Conservation (phyloP, 2,113 vertebrate genomes). For the Promerops cafer region DNA sequence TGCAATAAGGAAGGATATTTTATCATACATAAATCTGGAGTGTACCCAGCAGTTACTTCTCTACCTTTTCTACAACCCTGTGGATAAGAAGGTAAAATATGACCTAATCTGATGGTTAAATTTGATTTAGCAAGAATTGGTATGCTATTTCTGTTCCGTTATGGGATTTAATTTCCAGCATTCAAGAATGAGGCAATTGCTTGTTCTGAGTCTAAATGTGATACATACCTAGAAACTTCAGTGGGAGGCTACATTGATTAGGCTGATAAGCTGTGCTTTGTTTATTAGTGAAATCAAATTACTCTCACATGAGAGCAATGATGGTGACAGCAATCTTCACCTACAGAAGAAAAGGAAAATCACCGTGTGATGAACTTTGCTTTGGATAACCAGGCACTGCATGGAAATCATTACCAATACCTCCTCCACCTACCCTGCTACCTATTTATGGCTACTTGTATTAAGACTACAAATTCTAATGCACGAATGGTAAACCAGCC, state of each 20-base stretch:
- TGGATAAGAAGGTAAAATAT: neutral
- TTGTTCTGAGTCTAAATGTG: neutral
- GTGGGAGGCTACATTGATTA: neutral
- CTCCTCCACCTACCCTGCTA: neutral
- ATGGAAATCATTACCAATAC: neutral
- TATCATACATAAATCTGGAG: neutral
- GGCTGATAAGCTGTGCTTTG: neutral
- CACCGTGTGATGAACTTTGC: neutral
- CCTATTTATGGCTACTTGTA: fast-evolving
- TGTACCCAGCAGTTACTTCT: neutral
- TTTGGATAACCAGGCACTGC: neutral
- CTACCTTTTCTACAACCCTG: neutral
- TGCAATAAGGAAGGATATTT: neutral
- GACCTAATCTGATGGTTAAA: neutral
- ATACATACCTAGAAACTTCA: neutral
- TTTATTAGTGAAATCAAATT: neutral
- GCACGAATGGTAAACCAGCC: neutral
- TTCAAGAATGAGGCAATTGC: neutral
- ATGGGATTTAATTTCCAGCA: neutral
- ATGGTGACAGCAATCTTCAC: neutral
- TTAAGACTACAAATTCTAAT: neutral
- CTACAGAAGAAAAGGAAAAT: neutral
- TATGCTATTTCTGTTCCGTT: neutral
- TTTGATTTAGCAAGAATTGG: neutral
- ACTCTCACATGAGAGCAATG: neutral